These are phyloP conservation scores for Centropus bengalensis DNA, from an alignment of 2,113 vertebrate genomes.

Conservation along the genomic window DNA sequence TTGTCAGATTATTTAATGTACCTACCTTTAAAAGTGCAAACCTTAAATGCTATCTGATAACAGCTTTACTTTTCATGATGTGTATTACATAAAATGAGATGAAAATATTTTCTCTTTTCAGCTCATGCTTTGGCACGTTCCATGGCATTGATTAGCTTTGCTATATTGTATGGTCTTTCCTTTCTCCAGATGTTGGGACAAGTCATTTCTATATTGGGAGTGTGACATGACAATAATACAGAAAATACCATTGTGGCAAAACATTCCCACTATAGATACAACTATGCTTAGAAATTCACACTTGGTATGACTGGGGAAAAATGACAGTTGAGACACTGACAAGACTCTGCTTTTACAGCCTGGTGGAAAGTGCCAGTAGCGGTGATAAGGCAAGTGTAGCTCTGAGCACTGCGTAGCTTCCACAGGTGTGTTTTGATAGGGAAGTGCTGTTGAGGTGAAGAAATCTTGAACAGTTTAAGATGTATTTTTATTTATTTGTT, in stretches of 20 bases:
- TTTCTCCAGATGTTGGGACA: neutral
- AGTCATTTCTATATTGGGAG: neutral
- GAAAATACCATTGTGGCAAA: neutral
- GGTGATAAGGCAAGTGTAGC: neutral
- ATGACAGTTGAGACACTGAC: neutral
- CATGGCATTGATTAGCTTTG: neutral
- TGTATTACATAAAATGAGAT: neutral
- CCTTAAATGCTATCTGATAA: neutral
- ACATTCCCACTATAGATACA: neutral
- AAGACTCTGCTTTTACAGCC: neutral
- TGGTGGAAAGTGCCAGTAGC: neutral
- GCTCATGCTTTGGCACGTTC: neutral
- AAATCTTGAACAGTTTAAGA: neutral
- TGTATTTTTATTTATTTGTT: neutral
- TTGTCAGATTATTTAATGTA: conserved; percentile 31
- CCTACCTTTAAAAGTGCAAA: neutral
- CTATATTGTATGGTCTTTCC: neutral
- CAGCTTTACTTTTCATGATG: neutral
- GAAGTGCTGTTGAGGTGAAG: neutral
- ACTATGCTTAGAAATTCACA: neutral
- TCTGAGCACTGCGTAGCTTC: neutral
- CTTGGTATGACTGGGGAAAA: neutral
- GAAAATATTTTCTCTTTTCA: neutral
- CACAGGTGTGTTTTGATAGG: neutral
- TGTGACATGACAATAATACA: neutral